These are phyloP conservation scores for Hirundichthys speculiger DNA, from an alignment of 2,113 vertebrate species.

Conservation along the genomic window DNA sequence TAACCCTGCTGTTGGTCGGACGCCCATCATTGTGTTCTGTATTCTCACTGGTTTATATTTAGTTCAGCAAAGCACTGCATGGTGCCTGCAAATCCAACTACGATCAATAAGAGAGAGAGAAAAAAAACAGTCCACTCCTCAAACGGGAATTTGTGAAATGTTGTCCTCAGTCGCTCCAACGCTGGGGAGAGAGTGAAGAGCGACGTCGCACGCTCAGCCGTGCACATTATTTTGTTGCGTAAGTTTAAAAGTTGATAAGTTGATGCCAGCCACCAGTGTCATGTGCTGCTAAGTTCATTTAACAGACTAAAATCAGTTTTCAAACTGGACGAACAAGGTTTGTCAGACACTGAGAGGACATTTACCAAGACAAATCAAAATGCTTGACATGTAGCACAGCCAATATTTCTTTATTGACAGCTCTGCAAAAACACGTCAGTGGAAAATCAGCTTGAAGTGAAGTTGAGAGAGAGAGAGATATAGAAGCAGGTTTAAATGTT, in stretches of 20 bases:
- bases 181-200: not conserved
- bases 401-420: too few relatives aligned
- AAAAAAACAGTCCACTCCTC: slow-evolving; percentile 11
- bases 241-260: not conserved
- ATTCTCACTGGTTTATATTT: slow-evolving; percentile 67
- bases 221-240: not conserved
- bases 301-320: too few relatives aligned
- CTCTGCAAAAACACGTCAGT: too few relatives aligned
- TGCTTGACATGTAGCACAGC: not conserved
- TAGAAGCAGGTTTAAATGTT: too few relatives aligned
- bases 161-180: not conserved
- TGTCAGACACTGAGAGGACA: too few relatives aligned
- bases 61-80: slow-evolving; percentile 39
- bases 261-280: not conserved
- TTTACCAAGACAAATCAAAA: not conserved
- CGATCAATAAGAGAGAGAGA: slow-evolving; percentile 29
- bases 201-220: not conserved
- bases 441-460: too few relatives aligned
- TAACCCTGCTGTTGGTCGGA: slow-evolving; percentile 37
- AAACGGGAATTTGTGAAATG: slow-evolving; percentile 24
- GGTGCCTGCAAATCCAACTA: slow-evolving; percentile 16
- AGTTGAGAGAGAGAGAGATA: too few relatives aligned
- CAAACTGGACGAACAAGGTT: too few relatives aligned
- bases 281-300: not conserved
- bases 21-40: slow-evolving; percentile 58